Conservation (phyloP, 2,888 invertebrate genomes). For the Mythimna vitellina region DNA sequence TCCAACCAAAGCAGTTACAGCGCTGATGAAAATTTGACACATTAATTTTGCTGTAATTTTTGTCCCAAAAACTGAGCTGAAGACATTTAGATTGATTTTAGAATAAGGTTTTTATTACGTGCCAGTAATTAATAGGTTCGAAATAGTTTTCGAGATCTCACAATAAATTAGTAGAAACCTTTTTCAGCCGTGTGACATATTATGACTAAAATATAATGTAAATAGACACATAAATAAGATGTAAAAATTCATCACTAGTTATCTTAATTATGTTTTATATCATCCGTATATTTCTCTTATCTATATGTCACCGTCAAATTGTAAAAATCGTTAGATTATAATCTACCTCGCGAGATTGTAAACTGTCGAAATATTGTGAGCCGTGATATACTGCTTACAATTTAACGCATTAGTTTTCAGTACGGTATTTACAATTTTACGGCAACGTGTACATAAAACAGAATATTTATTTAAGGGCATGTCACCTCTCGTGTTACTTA, state of each 20-base stretch:
- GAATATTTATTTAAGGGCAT: constrained; percentile 10
- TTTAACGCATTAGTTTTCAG: too few species aligned
- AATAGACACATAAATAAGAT: neutral
- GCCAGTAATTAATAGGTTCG: neutral
- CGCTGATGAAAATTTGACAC: too few species aligned
- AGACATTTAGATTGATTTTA: neutral
- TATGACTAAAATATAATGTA: constrained; percentile 6
- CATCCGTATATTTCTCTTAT: neutral
- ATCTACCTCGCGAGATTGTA: too few species aligned
- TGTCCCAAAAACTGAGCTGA: too few species aligned
- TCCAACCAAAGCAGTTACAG: too few species aligned
- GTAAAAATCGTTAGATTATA: too few species aligned
- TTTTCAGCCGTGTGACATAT: constrained; percentile 13
- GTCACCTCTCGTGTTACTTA: neutral
- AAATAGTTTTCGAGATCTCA: neutral
- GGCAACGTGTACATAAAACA: too few species aligned
- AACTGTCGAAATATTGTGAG: too few species aligned
- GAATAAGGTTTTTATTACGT: neutral
- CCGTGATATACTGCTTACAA: too few species aligned
- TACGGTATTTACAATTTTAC: too few species aligned
- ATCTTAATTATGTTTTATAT: too few species aligned
- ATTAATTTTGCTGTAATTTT: too few species aligned
- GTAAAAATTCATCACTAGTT: neutral
- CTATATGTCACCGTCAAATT: neutral
- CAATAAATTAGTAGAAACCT: neutral